phyloP scores from a whole-genome alignment of 1,140 invertebrate genomes.

The Temnothorax curvispinosus region DNA sequence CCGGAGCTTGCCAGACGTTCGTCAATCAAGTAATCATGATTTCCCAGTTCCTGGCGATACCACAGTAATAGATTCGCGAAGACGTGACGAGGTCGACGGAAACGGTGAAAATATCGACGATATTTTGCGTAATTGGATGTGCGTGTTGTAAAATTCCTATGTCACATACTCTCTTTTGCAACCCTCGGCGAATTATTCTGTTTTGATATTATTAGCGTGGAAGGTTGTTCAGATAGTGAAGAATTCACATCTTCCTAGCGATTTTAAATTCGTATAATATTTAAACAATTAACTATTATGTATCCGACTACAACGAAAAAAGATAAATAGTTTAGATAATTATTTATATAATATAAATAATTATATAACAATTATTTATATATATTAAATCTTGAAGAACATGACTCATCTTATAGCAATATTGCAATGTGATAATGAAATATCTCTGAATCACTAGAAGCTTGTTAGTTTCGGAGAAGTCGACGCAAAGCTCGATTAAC shows the following conservation, averaged over 20 bases:
- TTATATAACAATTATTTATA: too few species aligned
- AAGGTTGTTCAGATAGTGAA: background rate
- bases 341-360: too few species aligned
- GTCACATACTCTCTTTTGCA: background rate
- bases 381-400: background rate
- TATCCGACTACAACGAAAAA: too few species aligned
- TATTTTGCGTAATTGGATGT: slow-evolving; percentile 33
- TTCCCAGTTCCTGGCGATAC: slow-evolving; percentile 35
- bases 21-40: slow-evolving; percentile 64
- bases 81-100: background rate
- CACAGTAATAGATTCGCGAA: background rate
- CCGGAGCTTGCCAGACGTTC: slow-evolving; percentile 50
- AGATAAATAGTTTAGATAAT: too few species aligned
- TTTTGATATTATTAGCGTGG: slow-evolving; percentile 8
- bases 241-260: background rate
- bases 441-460: slow-evolving; percentile 3
- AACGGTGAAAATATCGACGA: slow-evolving; percentile 1
- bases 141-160: background rate
- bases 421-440: background rate
- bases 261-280: too few species aligned
- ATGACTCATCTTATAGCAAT: background rate
- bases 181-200: background rate
- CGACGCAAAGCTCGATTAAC: slow-evolving; percentile 28
- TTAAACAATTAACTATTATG: too few species aligned
- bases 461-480: background rate